Conservation (phyloP, 2,888 invertebrate species). For the Marronus borbonicus region DNA sequence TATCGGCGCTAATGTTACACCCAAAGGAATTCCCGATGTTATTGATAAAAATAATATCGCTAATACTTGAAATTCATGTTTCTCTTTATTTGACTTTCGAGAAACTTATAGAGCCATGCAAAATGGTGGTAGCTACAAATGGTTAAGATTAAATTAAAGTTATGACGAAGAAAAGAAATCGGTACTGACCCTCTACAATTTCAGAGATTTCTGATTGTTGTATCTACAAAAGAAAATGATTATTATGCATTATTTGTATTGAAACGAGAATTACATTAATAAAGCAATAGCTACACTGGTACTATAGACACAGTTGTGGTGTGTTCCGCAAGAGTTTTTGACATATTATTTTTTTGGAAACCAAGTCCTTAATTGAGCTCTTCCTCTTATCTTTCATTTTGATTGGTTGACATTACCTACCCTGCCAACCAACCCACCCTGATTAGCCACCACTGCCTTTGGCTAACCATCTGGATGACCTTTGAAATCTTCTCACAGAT, state of each 20-base stretch:
- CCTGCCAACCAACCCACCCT: too few relatives aligned
- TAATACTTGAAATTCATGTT: too few relatives aligned
- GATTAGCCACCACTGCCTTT: too few relatives aligned
- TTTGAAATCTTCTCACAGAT: neutral
- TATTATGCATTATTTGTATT: constrained; percentile 3
- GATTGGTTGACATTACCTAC: too few relatives aligned
- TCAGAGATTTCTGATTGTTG: constrained; percentile 11
- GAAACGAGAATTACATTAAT: constrained; percentile 3
- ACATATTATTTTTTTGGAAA: too few relatives aligned
- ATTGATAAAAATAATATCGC: neutral
- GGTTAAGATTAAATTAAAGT: constrained; percentile 2
- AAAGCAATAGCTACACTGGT: too few relatives aligned
- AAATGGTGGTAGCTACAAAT: neutral
- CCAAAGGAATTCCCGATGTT: neutral
- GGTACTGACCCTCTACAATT: constrained; percentile 43
- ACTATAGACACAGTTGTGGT: too few relatives aligned
- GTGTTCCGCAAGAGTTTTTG: too few relatives aligned
- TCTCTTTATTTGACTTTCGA: neutral
- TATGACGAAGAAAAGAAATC: constrained; percentile 21
- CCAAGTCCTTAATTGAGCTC: too few relatives aligned
- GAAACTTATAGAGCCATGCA: constrained; percentile 17
- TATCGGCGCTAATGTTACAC: neutral
- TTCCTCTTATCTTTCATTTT: too few relatives aligned
- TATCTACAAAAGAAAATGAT: constrained; percentile 38
- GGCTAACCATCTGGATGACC: too few relatives aligned